Percentiles rank a stretch among this genome's conserved stretches.
phyloP scores from a whole-genome alignment of 2,797 vertebrate species.

The Pelodytes ibericus region DNA sequence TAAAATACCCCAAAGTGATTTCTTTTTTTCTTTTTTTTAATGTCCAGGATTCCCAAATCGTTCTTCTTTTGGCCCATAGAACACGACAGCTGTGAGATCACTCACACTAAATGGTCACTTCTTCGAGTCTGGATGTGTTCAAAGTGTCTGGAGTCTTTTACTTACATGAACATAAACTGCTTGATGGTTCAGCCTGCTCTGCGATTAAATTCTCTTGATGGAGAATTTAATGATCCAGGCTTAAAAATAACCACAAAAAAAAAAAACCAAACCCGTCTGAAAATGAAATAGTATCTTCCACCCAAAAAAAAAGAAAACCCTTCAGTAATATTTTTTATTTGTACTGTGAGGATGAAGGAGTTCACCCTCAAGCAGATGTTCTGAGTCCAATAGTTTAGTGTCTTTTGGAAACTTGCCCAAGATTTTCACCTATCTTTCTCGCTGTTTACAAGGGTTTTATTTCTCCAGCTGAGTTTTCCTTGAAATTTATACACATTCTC shows the following conservation, averaged over 20 bases:
- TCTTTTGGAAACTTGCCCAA: slow-evolving; percentile 81
- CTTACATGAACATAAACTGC: slow-evolving; percentile 31
- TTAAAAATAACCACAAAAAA: slow-evolving; percentile 50
- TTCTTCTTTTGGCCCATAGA: not conserved
- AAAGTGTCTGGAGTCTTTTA: slow-evolving; percentile 25
- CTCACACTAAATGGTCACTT: slow-evolving; percentile 18
- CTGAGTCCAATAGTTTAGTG: slow-evolving; percentile 84
- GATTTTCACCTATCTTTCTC: slow-evolving; percentile 92
- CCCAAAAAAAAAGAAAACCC: slow-evolving; percentile 22
- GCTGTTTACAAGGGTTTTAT: slow-evolving; percentile 88
- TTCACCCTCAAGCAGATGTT: slow-evolving; percentile 94
- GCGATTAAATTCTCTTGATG: slow-evolving; percentile 44
- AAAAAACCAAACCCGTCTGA: slow-evolving; percentile 42
- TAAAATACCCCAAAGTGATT: not conserved
- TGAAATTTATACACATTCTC: slow-evolving; percentile 67
- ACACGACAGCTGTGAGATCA: slow-evolving; percentile 27
- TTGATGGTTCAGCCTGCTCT: slow-evolving; percentile 30
- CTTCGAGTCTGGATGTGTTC: slow-evolving; percentile 6
- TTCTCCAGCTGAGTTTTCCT: slow-evolving; percentile 84
- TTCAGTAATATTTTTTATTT: slow-evolving; percentile 50
- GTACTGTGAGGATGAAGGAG: slow-evolving; percentile 64
- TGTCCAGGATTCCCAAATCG: not conserved
- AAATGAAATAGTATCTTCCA: slow-evolving; percentile 47
- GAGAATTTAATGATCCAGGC: slow-evolving; percentile 45
- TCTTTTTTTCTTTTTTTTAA: not conserved